Evolutionary conservation across 1,140 invertebrate genomes (phyloP).

Genomic region (Drosophila grimshawi): DNA sequence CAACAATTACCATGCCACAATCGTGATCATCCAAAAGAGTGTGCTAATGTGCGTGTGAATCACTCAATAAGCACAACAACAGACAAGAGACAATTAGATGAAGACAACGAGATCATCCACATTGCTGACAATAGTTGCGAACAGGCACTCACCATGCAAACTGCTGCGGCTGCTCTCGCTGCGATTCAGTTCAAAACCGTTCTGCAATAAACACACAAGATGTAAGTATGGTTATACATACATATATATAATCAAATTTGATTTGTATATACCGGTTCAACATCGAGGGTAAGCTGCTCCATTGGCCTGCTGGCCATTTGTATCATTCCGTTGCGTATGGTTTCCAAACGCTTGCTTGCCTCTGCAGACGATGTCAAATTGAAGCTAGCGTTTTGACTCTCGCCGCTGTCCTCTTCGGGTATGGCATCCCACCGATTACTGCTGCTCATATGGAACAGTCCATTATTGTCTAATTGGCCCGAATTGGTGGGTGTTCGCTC

Average conservation of each 20-base stretch:
- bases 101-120: slow-evolving; percentile 5
- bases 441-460: slow-evolving; percentile 56
- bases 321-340: slow-evolving; percentile 75
- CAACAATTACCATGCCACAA: slow-evolving; percentile 45
- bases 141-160: slow-evolving; percentile 61
- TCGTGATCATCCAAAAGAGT: slow-evolving; percentile 33
- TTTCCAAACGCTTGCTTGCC: slow-evolving; percentile 66
- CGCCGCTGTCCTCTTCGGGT: slow-evolving; percentile 72
- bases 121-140: slow-evolving; percentile 35
- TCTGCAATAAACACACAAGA: slow-evolving; percentile 82
- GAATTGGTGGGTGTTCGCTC: slow-evolving; percentile 65
- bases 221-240: background rate
- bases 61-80: slow-evolving; percentile 6
- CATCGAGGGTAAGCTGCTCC: slow-evolving; percentile 85
- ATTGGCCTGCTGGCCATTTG: slow-evolving; percentile 56
- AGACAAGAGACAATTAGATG: slow-evolving; percentile 26
- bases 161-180: slow-evolving; percentile 64
- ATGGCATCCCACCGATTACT: slow-evolving; percentile 79
- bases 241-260: background rate
- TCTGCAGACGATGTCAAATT: slow-evolving; percentile 71
- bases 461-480: slow-evolving; percentile 68
- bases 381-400: slow-evolving; percentile 66
- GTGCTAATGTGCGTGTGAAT: slow-evolving; percentile 54
- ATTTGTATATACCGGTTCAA: slow-evolving; percentile 86
- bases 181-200: slow-evolving; percentile 87